Evolutionary conservation across 2,113 vertebrate species (phyloP), one percentile per base, ranked within the genome.

Genomic region (Chiloscyllium plagiosum): DNA sequence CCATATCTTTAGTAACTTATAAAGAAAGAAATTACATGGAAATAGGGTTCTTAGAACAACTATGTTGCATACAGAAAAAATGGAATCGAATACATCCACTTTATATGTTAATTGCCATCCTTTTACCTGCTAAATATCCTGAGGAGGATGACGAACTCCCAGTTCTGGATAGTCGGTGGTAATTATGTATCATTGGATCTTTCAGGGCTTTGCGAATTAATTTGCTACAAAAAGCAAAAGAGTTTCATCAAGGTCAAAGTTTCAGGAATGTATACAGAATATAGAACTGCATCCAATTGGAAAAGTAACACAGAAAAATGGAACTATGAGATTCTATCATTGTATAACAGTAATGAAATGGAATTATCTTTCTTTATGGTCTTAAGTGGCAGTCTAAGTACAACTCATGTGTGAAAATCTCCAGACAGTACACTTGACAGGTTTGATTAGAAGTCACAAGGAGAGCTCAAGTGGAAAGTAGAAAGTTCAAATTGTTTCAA

Each of bases 61-160:
- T 12, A 70, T 61, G 56, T 61, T 61, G 26, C 26, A 72, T 8
- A 24, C 26, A 24, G 95, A 29, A 96, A 65, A 96, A 50, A 92
- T 33, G 87, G 52, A 26, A 0, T 0, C 0, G 2, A 0, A 0
- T 96, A 22, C 96, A 2, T 89, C 19, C 42, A 89, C 29, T 69
- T 93, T 56, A 56, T 69, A 70, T 94, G 93, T 13, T 24, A 70
- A 24, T 7, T 22, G 22, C 4, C 0, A 26, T 70, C 19, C 42
- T 94, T 3, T 97, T 96, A 98, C 97, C 97, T 97, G 97, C 90
- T 95, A 97, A 96, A 95, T 97, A 96, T 96, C 97, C 97, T 0
- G 96, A 97, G 96, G 97, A 97, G 24, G 96, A 96, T 7, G 97
- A 97, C 76, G 97, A 98, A 92, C 89, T 33, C 47, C 97, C 97